Conservation (phyloP, 1,140 invertebrate species). For the Battus philenor region DNA sequence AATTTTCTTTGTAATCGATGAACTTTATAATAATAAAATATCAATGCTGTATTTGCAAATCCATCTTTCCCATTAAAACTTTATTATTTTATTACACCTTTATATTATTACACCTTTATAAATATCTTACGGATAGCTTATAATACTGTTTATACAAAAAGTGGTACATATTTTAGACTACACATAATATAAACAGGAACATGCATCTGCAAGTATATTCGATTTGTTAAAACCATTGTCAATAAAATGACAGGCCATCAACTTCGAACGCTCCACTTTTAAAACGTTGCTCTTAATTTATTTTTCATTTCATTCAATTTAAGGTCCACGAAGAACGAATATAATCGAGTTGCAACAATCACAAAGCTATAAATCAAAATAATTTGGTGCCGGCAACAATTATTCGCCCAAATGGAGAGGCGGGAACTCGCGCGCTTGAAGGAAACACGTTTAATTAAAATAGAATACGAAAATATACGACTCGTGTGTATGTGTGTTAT, state of each 20-base stretch:
- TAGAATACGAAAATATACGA: slow-evolving; percentile 30
- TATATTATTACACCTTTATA: too few species aligned
- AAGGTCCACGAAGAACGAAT: slow-evolving; percentile 43
- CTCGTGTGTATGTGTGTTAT: slow-evolving; percentile 19
- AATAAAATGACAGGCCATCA: background rate
- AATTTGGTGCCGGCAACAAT: slow-evolving; percentile 64
- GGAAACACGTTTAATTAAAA: slow-evolving; percentile 29
- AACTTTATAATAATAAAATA: too few species aligned
- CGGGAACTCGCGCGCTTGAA: slow-evolving; percentile 27
- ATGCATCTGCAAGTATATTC: too few species aligned
- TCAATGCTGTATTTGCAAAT: too few species aligned
- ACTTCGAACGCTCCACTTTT: slow-evolving; percentile 34
- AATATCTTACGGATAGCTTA: too few species aligned
- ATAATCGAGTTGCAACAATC: slow-evolving; percentile 71
- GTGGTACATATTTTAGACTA: slow-evolving; percentile 1
- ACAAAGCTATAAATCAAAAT: slow-evolving; percentile 73
- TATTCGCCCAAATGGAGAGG: slow-evolving; percentile 46
- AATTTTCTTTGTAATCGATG: too few species aligned
- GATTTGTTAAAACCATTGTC: background rate
- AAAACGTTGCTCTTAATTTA: slow-evolving; percentile 49
- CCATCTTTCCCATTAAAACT: too few species aligned
- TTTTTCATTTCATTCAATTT: slow-evolving; percentile 71
- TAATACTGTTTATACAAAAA: too few species aligned
- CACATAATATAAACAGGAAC: background rate
- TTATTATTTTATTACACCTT: too few species aligned